A percentile compares a stretch with the other conserved stretches of the same genome.
These are phyloP conservation scores for Chaetops frenatus DNA, from an alignment of 2,113 vertebrate species.

Conservation along the genomic window DNA sequence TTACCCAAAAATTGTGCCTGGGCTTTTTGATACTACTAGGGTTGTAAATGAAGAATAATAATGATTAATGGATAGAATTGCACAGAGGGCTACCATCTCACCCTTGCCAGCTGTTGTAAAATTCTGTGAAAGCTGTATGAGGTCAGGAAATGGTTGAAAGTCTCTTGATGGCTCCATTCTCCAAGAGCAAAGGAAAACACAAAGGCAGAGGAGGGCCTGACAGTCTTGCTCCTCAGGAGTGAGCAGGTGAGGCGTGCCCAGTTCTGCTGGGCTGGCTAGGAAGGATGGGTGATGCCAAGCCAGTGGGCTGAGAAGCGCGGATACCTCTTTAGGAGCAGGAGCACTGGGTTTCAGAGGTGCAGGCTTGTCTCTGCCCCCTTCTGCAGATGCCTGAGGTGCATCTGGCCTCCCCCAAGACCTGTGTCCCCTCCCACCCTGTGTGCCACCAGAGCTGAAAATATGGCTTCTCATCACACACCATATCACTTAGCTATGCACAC, in stretches of 20 bases:
- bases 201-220: background rate
- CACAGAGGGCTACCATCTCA: background rate
- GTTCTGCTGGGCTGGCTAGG: background rate
- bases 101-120: background rate
- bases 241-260: rapidly evolving
- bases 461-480: background rate
- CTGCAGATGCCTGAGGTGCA: too few relatives aligned
- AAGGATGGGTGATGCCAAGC: background rate
- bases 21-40: background rate
- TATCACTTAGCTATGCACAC: background rate
- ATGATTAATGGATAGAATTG: background rate
- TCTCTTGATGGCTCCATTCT: background rate
- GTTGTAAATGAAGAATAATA: background rate
- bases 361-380: background rate
- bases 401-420: background rate
- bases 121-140: background rate
- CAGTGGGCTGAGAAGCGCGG: rapidly evolving
- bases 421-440: background rate
- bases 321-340: background rate
- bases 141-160: background rate
- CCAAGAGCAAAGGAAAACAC: background rate
- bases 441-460: background rate
- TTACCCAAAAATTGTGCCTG: background rate
- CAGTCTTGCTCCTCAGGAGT: rapidly evolving
- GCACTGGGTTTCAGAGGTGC: background rate